These are phyloP conservation scores for Cyaniris semiargus DNA, from an alignment of 2,888 invertebrate genomes.

Conservation along the genomic window DNA sequence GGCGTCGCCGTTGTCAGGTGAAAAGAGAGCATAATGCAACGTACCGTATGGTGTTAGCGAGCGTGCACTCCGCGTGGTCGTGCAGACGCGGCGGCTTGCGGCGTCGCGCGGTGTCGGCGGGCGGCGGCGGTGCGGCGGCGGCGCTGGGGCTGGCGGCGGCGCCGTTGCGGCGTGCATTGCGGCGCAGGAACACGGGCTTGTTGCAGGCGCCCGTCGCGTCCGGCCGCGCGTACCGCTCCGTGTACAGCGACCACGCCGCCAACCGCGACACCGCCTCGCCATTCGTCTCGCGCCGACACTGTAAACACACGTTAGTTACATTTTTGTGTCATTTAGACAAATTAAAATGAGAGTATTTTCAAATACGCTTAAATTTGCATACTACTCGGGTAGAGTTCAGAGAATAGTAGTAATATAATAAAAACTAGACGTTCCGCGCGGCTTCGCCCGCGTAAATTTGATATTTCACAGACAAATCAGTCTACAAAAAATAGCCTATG, in stretches of 20 bases:
- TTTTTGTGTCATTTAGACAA: too few species aligned
- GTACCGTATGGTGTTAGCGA: slow-evolving; percentile 44
- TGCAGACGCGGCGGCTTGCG: slow-evolving; percentile 58
- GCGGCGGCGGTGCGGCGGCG: slow-evolving; percentile 38
- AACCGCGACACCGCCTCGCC: slow-evolving; percentile 53
- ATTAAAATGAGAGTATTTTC: too few species aligned
- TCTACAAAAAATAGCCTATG: too few species aligned
- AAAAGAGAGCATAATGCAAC: not conserved
- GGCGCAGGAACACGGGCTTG: slow-evolving; percentile 61
- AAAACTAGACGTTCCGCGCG: too few species aligned
- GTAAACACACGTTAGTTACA: slow-evolving; percentile 6
- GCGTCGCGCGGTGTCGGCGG: slow-evolving; percentile 42
- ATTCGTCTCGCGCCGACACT: slow-evolving; percentile 49
- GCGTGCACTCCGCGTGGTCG: slow-evolving; percentile 55
- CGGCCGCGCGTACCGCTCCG: slow-evolving; percentile 55
- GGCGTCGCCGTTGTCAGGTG: not conserved
- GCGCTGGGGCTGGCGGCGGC: slow-evolving; percentile 33
- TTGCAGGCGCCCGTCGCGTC: slow-evolving; percentile 46
- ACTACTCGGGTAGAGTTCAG: too few species aligned
- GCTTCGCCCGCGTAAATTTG: too few species aligned
- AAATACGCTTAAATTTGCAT: too few species aligned
- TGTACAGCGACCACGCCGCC: slow-evolving; percentile 62
- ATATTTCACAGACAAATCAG: too few species aligned
- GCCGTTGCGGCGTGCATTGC: slow-evolving; percentile 53
- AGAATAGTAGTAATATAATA: too few species aligned